Evolutionary conservation across 2,888 invertebrate species (phyloP).

Genomic region (Agrotis ipsilon): DNA sequence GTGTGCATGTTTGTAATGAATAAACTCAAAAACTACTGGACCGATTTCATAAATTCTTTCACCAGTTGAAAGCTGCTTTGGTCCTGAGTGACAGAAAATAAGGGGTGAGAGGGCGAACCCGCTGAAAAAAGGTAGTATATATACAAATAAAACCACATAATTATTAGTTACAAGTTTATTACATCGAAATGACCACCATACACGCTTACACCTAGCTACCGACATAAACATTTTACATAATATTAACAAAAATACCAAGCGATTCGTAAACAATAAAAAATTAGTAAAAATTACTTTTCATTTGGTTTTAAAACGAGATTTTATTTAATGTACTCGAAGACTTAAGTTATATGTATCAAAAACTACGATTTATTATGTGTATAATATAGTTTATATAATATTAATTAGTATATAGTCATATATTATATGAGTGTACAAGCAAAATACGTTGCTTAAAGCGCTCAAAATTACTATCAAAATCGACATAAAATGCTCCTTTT

Average conservation of each 20-base stretch:
- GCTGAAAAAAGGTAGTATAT: too few species aligned
- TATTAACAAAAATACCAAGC: slow-evolving; percentile 64
- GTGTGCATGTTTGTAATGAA: too few species aligned
- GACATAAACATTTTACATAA: slow-evolving; percentile 64
- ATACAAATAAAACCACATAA: slow-evolving; percentile 49
- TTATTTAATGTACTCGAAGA: slow-evolving; percentile 52
- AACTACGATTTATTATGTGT: slow-evolving; percentile 57
- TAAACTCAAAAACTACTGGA: too few species aligned
- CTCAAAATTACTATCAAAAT: slow-evolving; percentile 3
- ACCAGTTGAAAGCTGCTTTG: too few species aligned
- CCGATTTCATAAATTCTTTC: too few species aligned
- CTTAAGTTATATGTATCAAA: slow-evolving; percentile 68
- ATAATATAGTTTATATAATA: slow-evolving; percentile 49
- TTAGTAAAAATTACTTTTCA: slow-evolving; percentile 59
- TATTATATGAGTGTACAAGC: slow-evolving; percentile 56
- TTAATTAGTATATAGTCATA: slow-evolving; percentile 56
- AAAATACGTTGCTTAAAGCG: slow-evolving; percentile 42
- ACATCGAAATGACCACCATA: slow-evolving; percentile 54
- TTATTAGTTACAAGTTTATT: slow-evolving; percentile 67
- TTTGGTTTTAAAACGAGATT: slow-evolving; percentile 67
- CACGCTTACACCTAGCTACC: slow-evolving; percentile 58
- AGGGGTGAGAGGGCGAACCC: too few species aligned
- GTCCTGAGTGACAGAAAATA: too few species aligned
- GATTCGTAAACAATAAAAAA: slow-evolving; percentile 57
- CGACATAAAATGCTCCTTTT: background rate